Base-by-base conservation (phyloP, 2,797 vertebrate genomes). In the Potorous gilbertii region DNA sequence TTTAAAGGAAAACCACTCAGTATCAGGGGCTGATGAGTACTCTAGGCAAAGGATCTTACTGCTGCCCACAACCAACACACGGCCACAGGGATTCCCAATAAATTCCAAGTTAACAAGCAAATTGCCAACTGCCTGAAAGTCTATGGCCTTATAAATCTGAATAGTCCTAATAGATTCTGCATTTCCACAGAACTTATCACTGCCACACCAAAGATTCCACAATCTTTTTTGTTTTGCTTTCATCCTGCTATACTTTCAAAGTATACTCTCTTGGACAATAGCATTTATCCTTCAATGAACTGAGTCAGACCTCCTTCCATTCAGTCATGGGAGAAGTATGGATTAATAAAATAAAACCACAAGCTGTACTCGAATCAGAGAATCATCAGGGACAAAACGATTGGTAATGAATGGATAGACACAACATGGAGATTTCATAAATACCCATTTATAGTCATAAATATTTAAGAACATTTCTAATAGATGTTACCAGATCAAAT, bases 1-100 rank as follows among this genome's bases (percentile, higher is more conserved):
- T 92, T 96, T 59, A 92, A 54, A 95, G 74, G 93, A 89, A 94
- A 95, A 91, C 66, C 40, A 5, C 56, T 93, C 90, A 59, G 31
- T 95, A 56, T 93, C 89, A 93, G 54, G 66, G 16, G 74, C 57
- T 87, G 66, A 81, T 18, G n/a, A 21, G 66, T 40, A 1, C 74
- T 87, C 40, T 31, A 59, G 52, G 31, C 90, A 56, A 93, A 56
- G 54, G 96, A 93, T 0, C 95, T 50, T 50, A 74, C 56, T 57
- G 89, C n/a, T 93, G 21, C 95, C 54, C 34, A 62, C 56, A 54
- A 87, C 54, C 90, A 81, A 91, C 21, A 31, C 55, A 52, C 55
- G 46, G 74, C 74, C 74, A 87, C 24, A 50, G 74, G 50, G 90
- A 90, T 55, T 54, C 54, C 28, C 31, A n/a, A 54, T 3, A 92